Percentiles rank a stretch among this genome's conserved stretches.
Conservation (phyloP, 2,888 invertebrate species). For the Apodemia duryi region DNA sequence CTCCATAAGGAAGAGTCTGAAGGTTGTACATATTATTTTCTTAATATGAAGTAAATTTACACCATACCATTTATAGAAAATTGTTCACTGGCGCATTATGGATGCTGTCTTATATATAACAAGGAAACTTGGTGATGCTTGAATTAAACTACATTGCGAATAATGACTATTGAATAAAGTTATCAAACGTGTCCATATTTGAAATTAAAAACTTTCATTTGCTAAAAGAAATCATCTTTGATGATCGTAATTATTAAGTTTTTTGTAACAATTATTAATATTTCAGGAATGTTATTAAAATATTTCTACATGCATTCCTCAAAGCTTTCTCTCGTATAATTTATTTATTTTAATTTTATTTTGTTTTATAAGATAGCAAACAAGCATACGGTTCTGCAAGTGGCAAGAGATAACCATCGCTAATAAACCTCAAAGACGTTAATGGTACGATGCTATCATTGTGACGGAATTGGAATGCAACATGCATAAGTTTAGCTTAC, state of each 20-base stretch:
- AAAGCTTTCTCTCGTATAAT: no score
- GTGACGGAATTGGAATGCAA: no score
- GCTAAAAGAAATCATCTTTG: no score
- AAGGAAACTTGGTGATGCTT: background rate
- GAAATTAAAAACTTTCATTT: no score
- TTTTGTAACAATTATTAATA: no score
- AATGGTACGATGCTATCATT: background rate
- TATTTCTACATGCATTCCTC: no score
- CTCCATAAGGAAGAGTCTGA: constrained; percentile 6
- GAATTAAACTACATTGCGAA: no score
- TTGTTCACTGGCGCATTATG: background rate
- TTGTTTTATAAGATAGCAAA: background rate
- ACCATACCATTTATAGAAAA: background rate
- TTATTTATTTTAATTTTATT: background rate
- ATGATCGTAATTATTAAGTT: no score
- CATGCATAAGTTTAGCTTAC: no score
- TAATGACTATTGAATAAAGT: no score
- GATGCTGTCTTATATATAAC: background rate
- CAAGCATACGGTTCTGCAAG: background rate
- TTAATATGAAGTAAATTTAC: background rate
- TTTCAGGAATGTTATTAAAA: no score
- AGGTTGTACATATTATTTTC: background rate
- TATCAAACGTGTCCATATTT: no score
- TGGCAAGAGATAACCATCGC: background rate
- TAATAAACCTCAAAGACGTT: background rate